Evolutionary conservation across 2,888 invertebrate species (phyloP), one percentile per base, ranked within the genome.

Genomic region (Baronia brevicornis): DNA sequence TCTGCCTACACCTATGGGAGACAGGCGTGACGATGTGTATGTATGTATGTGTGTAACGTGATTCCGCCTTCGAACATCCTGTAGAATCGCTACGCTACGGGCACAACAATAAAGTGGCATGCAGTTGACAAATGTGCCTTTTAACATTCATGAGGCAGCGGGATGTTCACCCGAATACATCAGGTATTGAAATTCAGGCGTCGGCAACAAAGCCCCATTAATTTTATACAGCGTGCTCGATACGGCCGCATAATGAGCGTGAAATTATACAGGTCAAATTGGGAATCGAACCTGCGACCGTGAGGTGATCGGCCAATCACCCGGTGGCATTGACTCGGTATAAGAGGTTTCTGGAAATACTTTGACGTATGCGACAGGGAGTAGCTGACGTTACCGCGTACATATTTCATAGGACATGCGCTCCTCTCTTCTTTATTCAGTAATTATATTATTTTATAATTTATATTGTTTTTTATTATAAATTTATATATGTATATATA

Each of bases 261-360:
- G 9, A 39, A 27, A 44, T 52, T 48, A 52, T 50, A 42, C 51
- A 46, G 44, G 39, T 43, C 48, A 36, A n/a, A 18, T 23, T 33
- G 34, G 40, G 44, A 40, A 11, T 44, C 43, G 51, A 46, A 50
- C 44, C 42, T 33, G 35, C 28, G 41, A 32, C 43, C 28, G 30
- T 18, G 24, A 30, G 33, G 28, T 28, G 36, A 38, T 26, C 34
- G 49, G 46, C 17, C 46, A 33, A 36, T 45, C 45, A 49, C 48
- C 49, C 36, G 30, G 28, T 30, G 39, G 20, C 43, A 30, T 38
- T 41, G 43, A 43, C 34, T 33, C 23, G 20, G 28, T 36, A 27
- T 25, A 30, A 26, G 17, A 10, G 12, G 21, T 13, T 25, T 20
- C 32, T 28, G 24, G 33, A 33, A 22, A n/a, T n/a, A 24, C 15